Evolutionary conservation across 2,888 invertebrate genomes (phyloP), one percentile per base, ranked within the genome.

Genomic region (Cetonia aurata): DNA sequence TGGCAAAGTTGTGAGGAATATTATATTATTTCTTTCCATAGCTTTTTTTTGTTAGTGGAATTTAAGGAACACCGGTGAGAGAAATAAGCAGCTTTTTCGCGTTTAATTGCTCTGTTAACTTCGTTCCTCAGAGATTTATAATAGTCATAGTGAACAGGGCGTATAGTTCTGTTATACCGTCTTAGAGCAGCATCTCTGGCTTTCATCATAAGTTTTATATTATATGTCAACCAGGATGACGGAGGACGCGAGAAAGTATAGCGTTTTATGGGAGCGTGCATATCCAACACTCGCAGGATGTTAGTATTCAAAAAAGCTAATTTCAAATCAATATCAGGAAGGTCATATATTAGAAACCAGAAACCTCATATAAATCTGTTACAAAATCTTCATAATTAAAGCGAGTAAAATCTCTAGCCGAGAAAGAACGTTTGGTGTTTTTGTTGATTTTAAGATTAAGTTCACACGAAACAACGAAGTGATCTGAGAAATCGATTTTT

Each of bases 351-450:
- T 17, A 48, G 1, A 17, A 48, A 48, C 13, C 48, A n/a, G 48
- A 13, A 48, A 48, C 13, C 12, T n/a, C 10, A 46, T 46, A 6
- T 13, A 3, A 13, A 48, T 48, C 13, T 15, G 10, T 17, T 3
- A 48, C 13, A 48, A 4, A 48, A 15, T 48, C 48, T 6, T 13
- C 48, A 13, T 48, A 48, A 48, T 37, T 37, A 37, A 37, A 8
- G 37, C 48, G 13, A 15, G 6, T 6, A 48, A 48, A 48, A 13
- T 15, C 12, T 48, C 15, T 12, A 3, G 48, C 17, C 17, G 2
- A 13, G n/a, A 48, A 48, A 8, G 48, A 48, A n/a, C 48, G 48
- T 48, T 48, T n/a, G n/a, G n/a, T 15, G 13, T 48, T 48, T 48
- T 17, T 10, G n/a, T 48, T 48, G 8, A 48, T 48, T 48, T 48